Conservation (phyloP, 64 coral and sea anemone species). For the Orbicella faveolata region DNA sequence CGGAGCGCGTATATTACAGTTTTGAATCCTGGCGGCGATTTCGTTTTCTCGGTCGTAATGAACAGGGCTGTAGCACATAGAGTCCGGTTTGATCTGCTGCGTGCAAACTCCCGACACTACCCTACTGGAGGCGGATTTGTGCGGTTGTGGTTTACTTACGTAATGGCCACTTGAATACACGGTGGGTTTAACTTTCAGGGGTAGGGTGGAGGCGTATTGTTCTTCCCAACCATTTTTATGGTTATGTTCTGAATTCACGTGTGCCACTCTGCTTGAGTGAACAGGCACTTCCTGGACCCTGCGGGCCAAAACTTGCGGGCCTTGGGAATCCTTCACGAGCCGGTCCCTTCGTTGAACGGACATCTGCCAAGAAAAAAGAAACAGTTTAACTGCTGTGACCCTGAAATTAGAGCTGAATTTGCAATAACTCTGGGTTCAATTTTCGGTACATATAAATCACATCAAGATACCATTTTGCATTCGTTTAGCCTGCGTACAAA, state of each 20-base stretch:
- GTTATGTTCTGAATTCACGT: not conserved
- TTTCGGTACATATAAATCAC: too few species aligned
- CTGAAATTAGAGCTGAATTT: too few species aligned
- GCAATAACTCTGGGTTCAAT: too few species aligned
- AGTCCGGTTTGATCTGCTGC: slow-evolving; percentile 94
- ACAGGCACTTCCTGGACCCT: slow-evolving; percentile 14
- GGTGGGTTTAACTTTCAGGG: slow-evolving; percentile 33
- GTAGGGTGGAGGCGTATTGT: slow-evolving; percentile 32
- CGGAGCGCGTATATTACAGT: not conserved
- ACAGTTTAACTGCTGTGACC: not conserved
- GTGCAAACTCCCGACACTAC: slow-evolving; percentile 33
- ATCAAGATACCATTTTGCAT: too few species aligned
- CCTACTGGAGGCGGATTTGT: slow-evolving; percentile 1
- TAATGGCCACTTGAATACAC: slow-evolving; percentile 56
- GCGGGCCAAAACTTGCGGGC: not conserved
- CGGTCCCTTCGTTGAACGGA: slow-evolving; percentile 18
- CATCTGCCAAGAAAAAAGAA: not conserved
- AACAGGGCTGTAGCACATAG: slow-evolving; percentile 81
- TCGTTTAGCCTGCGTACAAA: too few species aligned
- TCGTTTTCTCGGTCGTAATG: slow-evolving; percentile 78
- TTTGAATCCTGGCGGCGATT: slow-evolving; percentile 32
- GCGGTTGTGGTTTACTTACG: slow-evolving; percentile 18
- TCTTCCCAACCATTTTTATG: slow-evolving; percentile 2
- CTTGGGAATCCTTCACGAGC: not conserved
- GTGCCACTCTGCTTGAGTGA: not conserved